Base-by-base conservation (phyloP, 2,113 vertebrate species). In the Hippocampus barbouri region DNA sequence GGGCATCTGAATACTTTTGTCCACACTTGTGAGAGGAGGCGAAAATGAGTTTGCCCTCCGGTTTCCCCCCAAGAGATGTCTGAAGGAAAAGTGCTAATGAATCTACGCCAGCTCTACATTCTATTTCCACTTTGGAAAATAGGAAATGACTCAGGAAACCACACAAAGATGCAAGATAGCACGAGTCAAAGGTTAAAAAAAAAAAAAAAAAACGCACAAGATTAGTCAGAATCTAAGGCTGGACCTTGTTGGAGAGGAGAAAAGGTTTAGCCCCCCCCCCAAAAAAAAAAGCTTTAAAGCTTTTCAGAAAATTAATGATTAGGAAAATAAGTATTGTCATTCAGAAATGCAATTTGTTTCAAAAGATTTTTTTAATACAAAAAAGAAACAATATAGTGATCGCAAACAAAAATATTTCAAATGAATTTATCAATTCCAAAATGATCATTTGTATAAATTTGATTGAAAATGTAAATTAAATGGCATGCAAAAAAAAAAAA, bases 21-120 rank as follows among this genome's bases (percentile, higher is more conserved):
- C 14, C 25, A 53, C 20, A 2, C 1, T 8, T 53, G 20, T 53
- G 4, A 18, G 63, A 62, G 71, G 68, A 51, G 6, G 69, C 72
- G 86, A 88, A 86, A 89, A 89, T 89, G 76, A 85, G 75, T 68
- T 86, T 63, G 79, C 74, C 73, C 68, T 62, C 47, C 56, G 68
- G 78, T 79, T 84, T 83, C 79, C 82, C 57, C 14, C 75, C 80
- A 85, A 67, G 75, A 71, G 69, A 79, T 80, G 82, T 76, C 74
- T 75, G 64, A 83, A 66, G 72, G 73, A 84, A 79, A 77, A 77
- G 88, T 85, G 86, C 87, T 87, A 89, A 89, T 89, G 86, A 89
- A 81, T 53, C 74, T 68, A 86, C 82, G 80, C 57, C 14, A 89
- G 83, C 81, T 87, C 87, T 78, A 84, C 68, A 90, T 91, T 86